Evolutionary conservation across 2,888 invertebrate genomes (phyloP), one percentile per base, ranked within the genome.

Genomic region (Drosophila meridionalis): DNA sequence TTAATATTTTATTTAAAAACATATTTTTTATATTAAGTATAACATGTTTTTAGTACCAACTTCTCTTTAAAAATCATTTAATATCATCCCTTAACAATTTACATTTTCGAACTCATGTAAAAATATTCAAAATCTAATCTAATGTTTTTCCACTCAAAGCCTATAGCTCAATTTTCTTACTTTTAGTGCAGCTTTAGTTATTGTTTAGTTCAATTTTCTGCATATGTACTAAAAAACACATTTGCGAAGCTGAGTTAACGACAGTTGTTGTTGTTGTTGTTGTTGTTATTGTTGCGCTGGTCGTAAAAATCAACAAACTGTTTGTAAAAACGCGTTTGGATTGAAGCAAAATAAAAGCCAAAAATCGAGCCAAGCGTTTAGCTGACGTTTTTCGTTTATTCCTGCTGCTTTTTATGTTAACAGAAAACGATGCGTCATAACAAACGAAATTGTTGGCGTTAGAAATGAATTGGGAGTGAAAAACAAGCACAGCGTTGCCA

Each of bases 341-440:
- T 59, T 50, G 60, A 52, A 43, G 34, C 34, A n/a, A 52, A 53
- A 52, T 34, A 43, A 42, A 36, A 43, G 50, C 61, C 42, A 52
- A 53, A 66, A 38, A 36, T 20, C 40, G 5, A 14, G 38, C 1
- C n/a, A 8, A 11, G 14, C 38, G n/a, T 5, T 47, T 48, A n/a
- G 52, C 14, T 52, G 3, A 5, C 20, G 5, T 45, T 38, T 38
- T 30, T 45, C 1, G 2, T 20, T 38, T 3, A 1, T 12, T 14
- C 11, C 9, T 20, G 28, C 11, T 32, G 12, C 0, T 40, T 40
- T 30, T 43, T 45, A 38, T 45, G 14, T 38, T 20, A 32, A 34
- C 34, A 26, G 34, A 61, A 61, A 61, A 14, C 50, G 50, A 50
- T 50, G 50, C 40, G 50, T 60, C 60, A 60, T 30, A 60, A 48